Evolutionary conservation across 2,888 invertebrate species (phyloP).

Genomic region (Hirtodrosophila histrioides): DNA sequence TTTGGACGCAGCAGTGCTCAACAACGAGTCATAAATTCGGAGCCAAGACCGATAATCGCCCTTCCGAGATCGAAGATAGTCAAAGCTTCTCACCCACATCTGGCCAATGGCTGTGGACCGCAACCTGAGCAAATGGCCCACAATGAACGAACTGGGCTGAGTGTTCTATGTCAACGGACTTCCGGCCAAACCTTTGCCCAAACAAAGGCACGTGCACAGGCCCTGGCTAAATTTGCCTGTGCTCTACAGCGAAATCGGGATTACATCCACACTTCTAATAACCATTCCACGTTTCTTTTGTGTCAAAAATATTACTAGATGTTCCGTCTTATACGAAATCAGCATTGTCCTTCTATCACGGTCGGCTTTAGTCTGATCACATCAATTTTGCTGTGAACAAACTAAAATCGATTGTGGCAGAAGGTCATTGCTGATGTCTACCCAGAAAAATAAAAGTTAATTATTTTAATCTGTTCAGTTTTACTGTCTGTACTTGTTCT

Average conservation of each 20-base stretch:
- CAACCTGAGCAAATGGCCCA: not conserved
- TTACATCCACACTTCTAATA: not conserved
- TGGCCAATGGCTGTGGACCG: not conserved
- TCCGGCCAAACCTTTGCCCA: not conserved
- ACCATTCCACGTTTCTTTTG: not conserved
- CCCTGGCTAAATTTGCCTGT: slow-evolving; percentile 17
- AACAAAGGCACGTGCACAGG: slow-evolving; percentile 5
- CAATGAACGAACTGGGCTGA: not conserved
- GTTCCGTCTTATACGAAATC: not conserved
- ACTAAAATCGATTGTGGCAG: slow-evolving; percentile 16
- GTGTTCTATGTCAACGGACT: not conserved
- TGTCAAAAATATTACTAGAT: slow-evolving; percentile 3
- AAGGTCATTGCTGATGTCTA: not conserved
- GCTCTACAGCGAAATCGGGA: slow-evolving; percentile 9
- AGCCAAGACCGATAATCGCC: not conserved
- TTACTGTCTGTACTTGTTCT: not conserved
- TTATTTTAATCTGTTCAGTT: slow-evolving; percentile 1
- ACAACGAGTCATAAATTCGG: not conserved
- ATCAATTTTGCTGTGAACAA: not conserved
- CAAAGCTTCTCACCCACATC: not conserved
- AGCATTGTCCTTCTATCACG: slow-evolving; percentile 12
- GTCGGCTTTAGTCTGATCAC: slow-evolving; percentile 10
- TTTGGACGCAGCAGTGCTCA: not conserved
- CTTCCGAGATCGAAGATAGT: not conserved
- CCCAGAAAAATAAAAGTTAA: slow-evolving; percentile 6